phyloP scores from a whole-genome alignment of 1,140 invertebrate genomes.

The Cotesia chilonis region DNA sequence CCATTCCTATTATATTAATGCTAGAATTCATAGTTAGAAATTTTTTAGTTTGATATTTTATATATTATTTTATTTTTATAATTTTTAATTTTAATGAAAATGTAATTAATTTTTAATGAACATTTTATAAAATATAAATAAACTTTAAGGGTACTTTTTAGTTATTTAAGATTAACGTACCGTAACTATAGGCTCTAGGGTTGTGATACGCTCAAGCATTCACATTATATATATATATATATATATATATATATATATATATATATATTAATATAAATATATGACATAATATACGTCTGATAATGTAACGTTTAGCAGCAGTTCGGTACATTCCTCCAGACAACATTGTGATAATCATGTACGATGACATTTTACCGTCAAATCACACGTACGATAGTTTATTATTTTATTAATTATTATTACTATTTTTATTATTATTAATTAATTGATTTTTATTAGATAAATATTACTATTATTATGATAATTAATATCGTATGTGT shows the following conservation, averaged over 20 bases:
- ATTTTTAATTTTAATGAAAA: too few species aligned
- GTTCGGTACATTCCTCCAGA: constrained; percentile 62
- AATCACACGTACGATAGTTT: constrained; percentile 40
- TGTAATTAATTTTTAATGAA: background rate
- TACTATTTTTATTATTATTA: constrained; percentile 17
- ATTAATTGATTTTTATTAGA: background rate
- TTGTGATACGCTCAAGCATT: constrained; percentile 52
- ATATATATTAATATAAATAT: constrained; percentile 23
- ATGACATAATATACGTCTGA: background rate
- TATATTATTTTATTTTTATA: too few species aligned
- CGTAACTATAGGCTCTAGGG: constrained; percentile 43
- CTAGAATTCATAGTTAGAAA: too few species aligned
- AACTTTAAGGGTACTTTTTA: background rate
- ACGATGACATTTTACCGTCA: constrained; percentile 45
- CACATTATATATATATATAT: background rate
- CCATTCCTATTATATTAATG: background rate
- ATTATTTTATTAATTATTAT: constrained; percentile 23
- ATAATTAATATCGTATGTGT: too few species aligned
- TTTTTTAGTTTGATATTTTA: too few species aligned
- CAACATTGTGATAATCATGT: constrained; percentile 66
- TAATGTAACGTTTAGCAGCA: constrained; percentile 44
- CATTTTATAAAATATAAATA: background rate
- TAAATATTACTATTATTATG: constrained; percentile 29
- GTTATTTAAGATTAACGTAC: constrained; percentile 37
- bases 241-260: constrained; percentile 23